These are phyloP conservation scores for Ailuropoda melanoleuca DNA, from an alignment of 2,113 vertebrate species.

Conservation along the genomic window DNA sequence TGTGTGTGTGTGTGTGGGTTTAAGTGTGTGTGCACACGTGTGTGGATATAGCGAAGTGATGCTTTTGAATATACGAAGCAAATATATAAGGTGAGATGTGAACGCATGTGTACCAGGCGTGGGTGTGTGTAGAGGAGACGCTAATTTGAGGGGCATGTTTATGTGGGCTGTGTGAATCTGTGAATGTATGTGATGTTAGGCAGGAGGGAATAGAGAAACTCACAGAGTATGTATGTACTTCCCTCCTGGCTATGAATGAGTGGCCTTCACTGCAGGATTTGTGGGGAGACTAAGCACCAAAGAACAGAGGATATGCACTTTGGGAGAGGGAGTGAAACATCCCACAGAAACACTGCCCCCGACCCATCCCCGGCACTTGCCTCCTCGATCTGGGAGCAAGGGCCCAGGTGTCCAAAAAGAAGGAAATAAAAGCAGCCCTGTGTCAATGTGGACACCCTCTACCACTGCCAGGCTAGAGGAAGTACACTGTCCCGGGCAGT, in stretches of 20 bases:
- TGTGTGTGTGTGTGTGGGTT: not conserved
- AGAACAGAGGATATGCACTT: not conserved
- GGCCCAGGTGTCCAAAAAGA: not conserved
- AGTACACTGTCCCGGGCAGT: not conserved
- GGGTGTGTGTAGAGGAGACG: accelerated
- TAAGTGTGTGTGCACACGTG: no score
- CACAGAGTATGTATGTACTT: not conserved
- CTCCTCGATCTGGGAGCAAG: not conserved
- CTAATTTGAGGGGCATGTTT: not conserved
- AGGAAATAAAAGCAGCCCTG: not conserved
- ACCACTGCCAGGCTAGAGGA: not conserved
- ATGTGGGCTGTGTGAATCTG: not conserved
- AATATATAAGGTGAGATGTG: not conserved
- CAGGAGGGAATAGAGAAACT: not conserved
- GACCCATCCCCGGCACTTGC: accelerated
- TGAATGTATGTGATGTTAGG: not conserved
- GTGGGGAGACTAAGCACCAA: not conserved
- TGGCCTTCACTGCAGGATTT: not conserved
- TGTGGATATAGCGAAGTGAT: not conserved
- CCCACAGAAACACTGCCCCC: not conserved
- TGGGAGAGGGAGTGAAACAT: not conserved
- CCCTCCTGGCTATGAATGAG: not conserved
- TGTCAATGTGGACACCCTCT: not conserved
- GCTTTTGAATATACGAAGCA: not conserved
- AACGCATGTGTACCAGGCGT: not conserved